Conservation (phyloP, 2,797 vertebrate genomes). For the Enteromius anoplus region DNA sequence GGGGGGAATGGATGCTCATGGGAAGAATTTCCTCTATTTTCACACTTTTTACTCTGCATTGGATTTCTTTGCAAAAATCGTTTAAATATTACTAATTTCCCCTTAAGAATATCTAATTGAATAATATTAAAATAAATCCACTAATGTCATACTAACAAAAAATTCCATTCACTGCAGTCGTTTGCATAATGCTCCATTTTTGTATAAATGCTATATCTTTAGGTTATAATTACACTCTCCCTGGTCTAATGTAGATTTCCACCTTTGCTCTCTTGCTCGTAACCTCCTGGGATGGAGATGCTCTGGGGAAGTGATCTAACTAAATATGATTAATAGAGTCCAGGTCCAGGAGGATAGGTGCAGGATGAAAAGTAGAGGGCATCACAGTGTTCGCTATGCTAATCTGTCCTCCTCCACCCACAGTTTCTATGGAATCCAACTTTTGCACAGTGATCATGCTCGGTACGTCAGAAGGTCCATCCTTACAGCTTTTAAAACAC, state of each 20-base stretch:
- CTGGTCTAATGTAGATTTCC: constrained; percentile 50
- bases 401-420: constrained; percentile 33
- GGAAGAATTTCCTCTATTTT: constrained; percentile 41
- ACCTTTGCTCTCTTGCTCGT: constrained; percentile 54
- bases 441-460: neutral
- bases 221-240: constrained; percentile 58
- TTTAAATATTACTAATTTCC: constrained; percentile 37
- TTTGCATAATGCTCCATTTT: constrained; percentile 52
- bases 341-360: constrained; percentile 42
- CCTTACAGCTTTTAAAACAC: neutral
- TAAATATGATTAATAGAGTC: constrained; percentile 64
- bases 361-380: constrained; percentile 46
- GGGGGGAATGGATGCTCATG: neutral
- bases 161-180: constrained; percentile 26
- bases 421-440: neutral
- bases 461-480: neutral
- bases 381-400: constrained; percentile 33
- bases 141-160: constrained; percentile 44
- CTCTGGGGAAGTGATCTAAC: constrained; percentile 59
- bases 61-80: constrained; percentile 17
- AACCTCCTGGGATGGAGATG: constrained; percentile 52
- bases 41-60: constrained; percentile 49
- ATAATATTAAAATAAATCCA: constrained; percentile 43
- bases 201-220: constrained; percentile 60
- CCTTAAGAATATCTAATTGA: constrained; percentile 50